Evolutionary conservation across 2,888 invertebrate species (phyloP), one percentile per base, ranked within the genome.

Genomic region (Pseudoips prasinana): DNA sequence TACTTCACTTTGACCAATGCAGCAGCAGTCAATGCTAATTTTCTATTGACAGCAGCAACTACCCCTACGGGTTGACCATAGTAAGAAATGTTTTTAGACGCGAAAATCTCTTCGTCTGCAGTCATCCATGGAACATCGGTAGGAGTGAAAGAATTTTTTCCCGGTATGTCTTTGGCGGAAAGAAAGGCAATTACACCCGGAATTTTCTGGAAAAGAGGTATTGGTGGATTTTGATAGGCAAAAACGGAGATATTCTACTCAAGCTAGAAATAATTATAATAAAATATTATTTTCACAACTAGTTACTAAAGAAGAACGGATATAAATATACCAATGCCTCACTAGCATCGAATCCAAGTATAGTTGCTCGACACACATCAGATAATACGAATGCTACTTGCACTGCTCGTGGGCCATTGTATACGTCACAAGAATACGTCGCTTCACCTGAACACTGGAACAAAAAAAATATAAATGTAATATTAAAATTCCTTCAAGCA

Each of bases 61-160:
- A 96, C 61, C 0, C 94, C 96, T 2, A 95, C 62, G 0, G 95
- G 92, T 60, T 96, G 96, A 0, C 94, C 92, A 42, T 92, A 91
- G 66, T 91, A 95, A 7, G 78, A 65, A 0, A 94, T 57, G 1
- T 77, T 73, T 6, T 87, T 90, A 33, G 85, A 85, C 26, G 90
- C 91, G 22, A 92, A 75, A 8, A 92, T 72, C 53, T 91, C 90
- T 57, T 91, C 91, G 0, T 52, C 73, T 8, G 27, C 58, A 17
- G 34, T 69, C 57, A 51, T 79, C 70, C 64, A 88, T 2, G 72
- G 88, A 0, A 80, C 64, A 1, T 68, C 64, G 1, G 47, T 42
- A 0, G 89, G 74, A 1, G 89, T 87, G 55, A 91, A 93, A 9
- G 75, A 71, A 68, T 95, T 95, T 36, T 74, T 80, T 0, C 94